Percentiles rank a stretch among this genome's conserved stretches.
These are phyloP conservation scores for Macropodus opercularis DNA, from an alignment of 2,797 vertebrate species.

Conservation along the genomic window DNA sequence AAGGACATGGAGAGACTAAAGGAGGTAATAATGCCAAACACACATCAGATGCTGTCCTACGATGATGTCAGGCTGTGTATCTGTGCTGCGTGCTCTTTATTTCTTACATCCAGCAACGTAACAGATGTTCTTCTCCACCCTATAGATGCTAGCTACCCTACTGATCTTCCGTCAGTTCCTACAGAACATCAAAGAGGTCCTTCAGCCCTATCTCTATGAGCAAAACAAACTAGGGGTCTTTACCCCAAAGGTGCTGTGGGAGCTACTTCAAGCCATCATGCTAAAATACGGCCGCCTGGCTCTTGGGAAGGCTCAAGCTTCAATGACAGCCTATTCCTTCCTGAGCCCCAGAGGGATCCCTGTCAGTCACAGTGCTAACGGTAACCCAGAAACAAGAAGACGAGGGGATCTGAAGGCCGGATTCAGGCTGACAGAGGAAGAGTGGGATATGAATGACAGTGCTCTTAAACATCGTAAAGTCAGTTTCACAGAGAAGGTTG, in stretches of 20 bases:
- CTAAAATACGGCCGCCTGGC: conserved; percentile 75
- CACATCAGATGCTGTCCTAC: neutral
- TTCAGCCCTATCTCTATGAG: conserved; percentile 90
- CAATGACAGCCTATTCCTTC: conserved; percentile 71
- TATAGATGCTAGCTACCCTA: conserved; percentile 92
- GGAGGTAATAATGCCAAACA: conserved; percentile 88
- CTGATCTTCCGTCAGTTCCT: conserved; percentile 94
- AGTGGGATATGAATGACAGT: conserved; percentile 86
- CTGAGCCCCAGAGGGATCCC: conserved; percentile 54
- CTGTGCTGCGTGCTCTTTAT: too few relatives aligned
- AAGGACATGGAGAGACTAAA: conserved; percentile 96
- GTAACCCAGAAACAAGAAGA: conserved; percentile 63
- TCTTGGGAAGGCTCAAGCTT: conserved; percentile 74
- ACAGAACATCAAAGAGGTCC: conserved; percentile 91
- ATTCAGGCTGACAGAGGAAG: conserved; percentile 89
- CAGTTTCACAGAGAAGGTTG: conserved; percentile 88
- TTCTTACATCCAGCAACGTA: conserved; percentile 7
- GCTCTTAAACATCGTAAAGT: conserved; percentile 88
- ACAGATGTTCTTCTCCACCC: conserved; percentile 17
- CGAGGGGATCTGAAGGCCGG: conserved; percentile 90
- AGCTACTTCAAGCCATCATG: conserved; percentile 79
- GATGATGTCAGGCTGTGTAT: neutral
- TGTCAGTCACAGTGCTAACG: conserved; percentile 39
- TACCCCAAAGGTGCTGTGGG: conserved; percentile 78
- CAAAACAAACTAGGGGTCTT: conserved; percentile 88